A percentile compares a stretch with the other conserved stretches of the same genome.
phyloP scores from a whole-genome alignment of 2,797 vertebrate genomes.

The Syncerus caffer region DNA sequence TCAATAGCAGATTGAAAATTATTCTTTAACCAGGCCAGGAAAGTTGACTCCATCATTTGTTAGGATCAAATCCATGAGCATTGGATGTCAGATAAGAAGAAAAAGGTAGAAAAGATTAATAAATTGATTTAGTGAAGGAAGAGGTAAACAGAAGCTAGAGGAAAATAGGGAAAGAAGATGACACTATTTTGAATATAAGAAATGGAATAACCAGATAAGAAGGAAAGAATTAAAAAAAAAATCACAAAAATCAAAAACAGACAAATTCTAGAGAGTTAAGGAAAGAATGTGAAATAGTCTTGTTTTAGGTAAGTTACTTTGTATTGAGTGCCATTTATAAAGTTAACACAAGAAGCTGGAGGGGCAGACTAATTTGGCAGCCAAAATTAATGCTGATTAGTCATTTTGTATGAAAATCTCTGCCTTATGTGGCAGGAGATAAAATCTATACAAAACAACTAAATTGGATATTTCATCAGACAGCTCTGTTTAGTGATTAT shows the following conservation, averaged over 20 bases:
- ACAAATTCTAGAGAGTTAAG: neutral
- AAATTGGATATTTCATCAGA: conserved; percentile 25
- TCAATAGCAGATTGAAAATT: neutral
- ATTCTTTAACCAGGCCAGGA: neutral
- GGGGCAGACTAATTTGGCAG: neutral
- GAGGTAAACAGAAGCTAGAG: conserved; percentile 7
- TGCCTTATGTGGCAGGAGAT: neutral
- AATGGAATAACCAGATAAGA: neutral
- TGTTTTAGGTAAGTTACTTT: neutral
- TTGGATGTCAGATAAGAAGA: conserved; percentile 30
- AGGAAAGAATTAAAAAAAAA: accelerated
- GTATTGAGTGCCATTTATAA: neutral
- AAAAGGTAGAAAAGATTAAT: neutral
- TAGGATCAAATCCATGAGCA: conserved; percentile 60
- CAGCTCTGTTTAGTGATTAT: conserved; percentile 27
- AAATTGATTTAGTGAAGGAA: conserved; percentile 24
- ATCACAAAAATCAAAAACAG: accelerated
- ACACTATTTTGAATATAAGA: conserved; percentile 12
- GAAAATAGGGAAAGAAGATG: neutral
- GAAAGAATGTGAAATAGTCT: neutral
- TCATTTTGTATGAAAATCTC: conserved; percentile 29
- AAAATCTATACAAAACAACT: neutral
- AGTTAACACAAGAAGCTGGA: conserved; percentile 27
- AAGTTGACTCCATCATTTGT: conserved; percentile 49
- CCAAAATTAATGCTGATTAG: conserved; percentile 34